A percentile compares a stretch with the other conserved stretches of the same genome.
These are phyloP conservation scores for Rhynchomys soricoides DNA, from an alignment of 2,113 vertebrate species.

Conservation along the genomic window DNA sequence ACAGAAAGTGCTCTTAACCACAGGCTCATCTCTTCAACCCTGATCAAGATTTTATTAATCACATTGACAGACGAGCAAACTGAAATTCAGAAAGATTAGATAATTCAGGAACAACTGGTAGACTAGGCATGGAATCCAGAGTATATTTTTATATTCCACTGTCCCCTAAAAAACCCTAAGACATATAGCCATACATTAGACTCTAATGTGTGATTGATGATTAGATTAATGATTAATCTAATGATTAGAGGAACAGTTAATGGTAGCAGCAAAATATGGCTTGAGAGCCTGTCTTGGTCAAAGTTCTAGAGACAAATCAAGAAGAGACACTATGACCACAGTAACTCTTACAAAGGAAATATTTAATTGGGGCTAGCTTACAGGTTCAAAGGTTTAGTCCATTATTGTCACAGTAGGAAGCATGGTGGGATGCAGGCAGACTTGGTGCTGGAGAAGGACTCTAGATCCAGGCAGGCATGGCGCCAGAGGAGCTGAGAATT, in stretches of 20 bases:
- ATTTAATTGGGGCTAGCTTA: not conserved
- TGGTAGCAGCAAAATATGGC: not conserved
- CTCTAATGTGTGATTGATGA: too few species aligned
- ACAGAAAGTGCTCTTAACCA: not conserved
- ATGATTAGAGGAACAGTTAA: not conserved
- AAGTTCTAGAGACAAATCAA: not conserved
- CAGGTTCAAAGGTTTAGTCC: not conserved
- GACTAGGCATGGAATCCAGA: not conserved
- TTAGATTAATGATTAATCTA: too few species aligned
- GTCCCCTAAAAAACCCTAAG: not conserved
- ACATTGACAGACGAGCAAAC: conserved; percentile 27
- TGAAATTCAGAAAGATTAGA: conserved; percentile 19
- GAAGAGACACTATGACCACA: not conserved
- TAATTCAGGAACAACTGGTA: not conserved
- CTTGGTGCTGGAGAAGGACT: too few species aligned
- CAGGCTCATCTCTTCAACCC: not conserved
- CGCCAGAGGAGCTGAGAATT: too few species aligned
- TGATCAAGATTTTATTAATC: not conserved
- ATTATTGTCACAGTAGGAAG: not conserved
- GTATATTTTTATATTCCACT: not conserved
- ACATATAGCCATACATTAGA: not conserved
- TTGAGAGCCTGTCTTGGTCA: not conserved
- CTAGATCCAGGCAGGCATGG: too few species aligned
- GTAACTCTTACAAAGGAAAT: not conserved
- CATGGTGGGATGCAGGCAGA: not conserved